Percentiles rank a stretch among this genome's conserved stretches.
Evolutionary conservation across 2,113 vertebrate species (phyloP).

Genomic region (Odocoileus hemionus): DNA sequence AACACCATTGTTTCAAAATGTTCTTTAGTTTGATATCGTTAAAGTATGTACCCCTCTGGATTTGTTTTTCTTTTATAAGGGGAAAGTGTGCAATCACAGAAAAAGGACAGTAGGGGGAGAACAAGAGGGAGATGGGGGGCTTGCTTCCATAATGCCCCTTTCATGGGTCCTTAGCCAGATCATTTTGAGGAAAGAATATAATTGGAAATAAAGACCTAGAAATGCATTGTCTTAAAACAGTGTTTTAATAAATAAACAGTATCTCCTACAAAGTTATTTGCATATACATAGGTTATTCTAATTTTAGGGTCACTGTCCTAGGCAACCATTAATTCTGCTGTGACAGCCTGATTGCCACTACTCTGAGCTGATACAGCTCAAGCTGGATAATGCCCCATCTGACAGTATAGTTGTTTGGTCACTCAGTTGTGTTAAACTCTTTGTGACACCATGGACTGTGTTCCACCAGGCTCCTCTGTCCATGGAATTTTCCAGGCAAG

Average conservation of each 20-base stretch:
- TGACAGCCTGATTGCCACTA: not conserved
- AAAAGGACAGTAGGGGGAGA: not conserved
- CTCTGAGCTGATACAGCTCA: not conserved
- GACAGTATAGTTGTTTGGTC: not conserved
- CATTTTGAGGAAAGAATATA: not conserved
- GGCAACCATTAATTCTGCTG: not conserved
- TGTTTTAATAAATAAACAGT: not conserved
- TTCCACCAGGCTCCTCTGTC: not conserved
- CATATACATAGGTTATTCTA: not conserved
- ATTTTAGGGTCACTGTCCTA: not conserved
- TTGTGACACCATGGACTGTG: not conserved
- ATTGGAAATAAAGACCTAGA: not conserved
- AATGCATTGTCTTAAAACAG: not conserved
- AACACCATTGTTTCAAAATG: not conserved
- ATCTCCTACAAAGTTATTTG: not conserved
- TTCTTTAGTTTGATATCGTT: not conserved
- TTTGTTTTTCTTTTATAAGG: not conserved
- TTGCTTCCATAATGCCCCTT: not conserved
- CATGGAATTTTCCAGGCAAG: not conserved
- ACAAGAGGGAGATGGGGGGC: not conserved
- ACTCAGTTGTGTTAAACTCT: not conserved
- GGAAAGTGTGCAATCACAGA: not conserved
- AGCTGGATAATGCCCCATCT: not conserved
- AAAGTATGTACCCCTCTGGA: not conserved
- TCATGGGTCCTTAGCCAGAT: not conserved